Conservation (phyloP, 2,113 vertebrate species). For the human (Homo sapiens) region GRCh38 chr16:12304001-12304500, state of each 20-base stretch:
- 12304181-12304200: neutral
- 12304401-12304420: too few relatives aligned
- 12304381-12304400: too few relatives aligned
- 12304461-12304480: neutral
- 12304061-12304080: neutral
- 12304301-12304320: too few relatives aligned
- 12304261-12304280: neutral
- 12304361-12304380: too few relatives aligned
- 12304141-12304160: neutral
- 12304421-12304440: neutral
- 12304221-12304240: neutral
- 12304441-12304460: neutral
- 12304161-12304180: neutral
- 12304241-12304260: neutral
- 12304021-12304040: neutral
- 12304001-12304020: neutral
- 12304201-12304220: constrained; percentile 9
- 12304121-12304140: neutral
- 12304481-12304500: constrained; percentile 35
- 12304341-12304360: too few relatives aligned
- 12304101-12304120: neutral
- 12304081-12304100: neutral
- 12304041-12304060: neutral
- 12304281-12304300: neutral
- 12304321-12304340: too few relatives aligned